Evolutionary conservation across 53 echinoderm and acorn worm genomes (phyloP).

Genomic region (Actinopyga echinites): DNA sequence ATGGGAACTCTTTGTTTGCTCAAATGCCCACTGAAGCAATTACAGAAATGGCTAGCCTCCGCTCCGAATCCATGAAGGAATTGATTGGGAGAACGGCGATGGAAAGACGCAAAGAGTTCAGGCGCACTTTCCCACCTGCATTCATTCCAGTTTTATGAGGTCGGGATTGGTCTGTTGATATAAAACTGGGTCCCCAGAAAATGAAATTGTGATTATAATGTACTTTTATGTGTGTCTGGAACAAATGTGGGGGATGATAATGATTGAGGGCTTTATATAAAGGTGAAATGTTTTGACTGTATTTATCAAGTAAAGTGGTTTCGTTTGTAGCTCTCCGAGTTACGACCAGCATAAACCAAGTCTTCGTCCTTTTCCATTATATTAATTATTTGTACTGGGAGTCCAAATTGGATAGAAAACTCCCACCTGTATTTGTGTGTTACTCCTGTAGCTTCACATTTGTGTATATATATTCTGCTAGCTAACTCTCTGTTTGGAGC

Average conservation of each 20-base stretch:
- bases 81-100: not conserved
- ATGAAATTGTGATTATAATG: constrained; percentile 38
- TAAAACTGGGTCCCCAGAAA: constrained; percentile 12
- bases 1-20: constrained; percentile 17
- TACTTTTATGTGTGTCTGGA: constrained; percentile 30
- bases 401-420: no score
- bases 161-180: constrained; percentile 25
- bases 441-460: no score
- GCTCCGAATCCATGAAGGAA: constrained; percentile 19
- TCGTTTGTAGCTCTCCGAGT: not conserved
- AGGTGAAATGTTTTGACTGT: constrained; percentile 17
- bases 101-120: constrained; percentile 21
- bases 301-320: constrained; percentile 8
- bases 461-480: no score
- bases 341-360: not conserved
- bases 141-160: constrained; percentile 31
- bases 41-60: constrained; percentile 33
- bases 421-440: no score
- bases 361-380: not conserved
- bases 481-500: no score
- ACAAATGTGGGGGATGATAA: constrained; percentile 3
- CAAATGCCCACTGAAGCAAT: constrained; percentile 40
- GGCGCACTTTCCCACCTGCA: constrained; percentile 14
- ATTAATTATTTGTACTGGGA: not conserved
- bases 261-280: not conserved